Percentiles rank a stretch among this genome's conserved stretches.
phyloP scores from a whole-genome alignment of 2,113 vertebrate genomes.

The Orycteropus afer region DNA sequence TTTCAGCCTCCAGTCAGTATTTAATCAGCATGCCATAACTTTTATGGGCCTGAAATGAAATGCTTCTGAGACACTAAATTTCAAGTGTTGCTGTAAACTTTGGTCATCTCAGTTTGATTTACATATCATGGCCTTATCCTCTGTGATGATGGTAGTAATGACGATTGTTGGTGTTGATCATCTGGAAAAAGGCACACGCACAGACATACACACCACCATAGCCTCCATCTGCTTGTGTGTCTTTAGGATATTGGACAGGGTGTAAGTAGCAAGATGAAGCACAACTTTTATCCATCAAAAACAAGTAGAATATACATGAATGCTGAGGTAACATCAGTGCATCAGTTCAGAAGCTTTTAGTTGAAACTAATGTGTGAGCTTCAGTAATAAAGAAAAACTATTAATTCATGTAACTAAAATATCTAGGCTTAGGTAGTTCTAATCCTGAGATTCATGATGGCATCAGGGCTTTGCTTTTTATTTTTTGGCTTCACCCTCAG shows the following conservation, averaged over 20 bases:
- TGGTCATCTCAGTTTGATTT: slow-evolving; percentile 81
- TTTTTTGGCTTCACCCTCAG: slow-evolving; percentile 17
- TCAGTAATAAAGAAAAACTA: slow-evolving; percentile 12
- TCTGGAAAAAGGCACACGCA: slow-evolving; percentile 12
- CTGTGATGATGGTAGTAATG: slow-evolving; percentile 59
- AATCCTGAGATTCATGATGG: not conserved
- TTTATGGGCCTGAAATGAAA: slow-evolving; percentile 84
- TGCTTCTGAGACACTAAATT: slow-evolving; percentile 85
- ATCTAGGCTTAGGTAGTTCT: not conserved
- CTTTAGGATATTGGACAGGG: slow-evolving; percentile 6
- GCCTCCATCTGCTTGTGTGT: slow-evolving; percentile 23
- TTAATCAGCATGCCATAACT: slow-evolving; percentile 86
- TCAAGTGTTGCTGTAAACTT: slow-evolving; percentile 80
- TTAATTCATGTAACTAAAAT: slow-evolving; percentile 22
- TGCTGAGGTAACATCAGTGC: not conserved
- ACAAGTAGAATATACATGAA: slow-evolving; percentile 3
- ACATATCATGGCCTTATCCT: slow-evolving; percentile 76
- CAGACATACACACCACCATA: not conserved
- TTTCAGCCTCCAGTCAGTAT: slow-evolving; percentile 82
- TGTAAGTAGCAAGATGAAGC: slow-evolving; percentile 6
- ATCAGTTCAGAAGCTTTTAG: not conserved
- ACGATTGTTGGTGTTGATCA: slow-evolving; percentile 67
- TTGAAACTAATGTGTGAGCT: slow-evolving; percentile 4
- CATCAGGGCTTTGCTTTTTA: not conserved
- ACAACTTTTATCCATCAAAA: slow-evolving; percentile 4